Base-by-base conservation (phyloP, 1,140 invertebrate species). In the Propsilocerus akamusi region DNA sequence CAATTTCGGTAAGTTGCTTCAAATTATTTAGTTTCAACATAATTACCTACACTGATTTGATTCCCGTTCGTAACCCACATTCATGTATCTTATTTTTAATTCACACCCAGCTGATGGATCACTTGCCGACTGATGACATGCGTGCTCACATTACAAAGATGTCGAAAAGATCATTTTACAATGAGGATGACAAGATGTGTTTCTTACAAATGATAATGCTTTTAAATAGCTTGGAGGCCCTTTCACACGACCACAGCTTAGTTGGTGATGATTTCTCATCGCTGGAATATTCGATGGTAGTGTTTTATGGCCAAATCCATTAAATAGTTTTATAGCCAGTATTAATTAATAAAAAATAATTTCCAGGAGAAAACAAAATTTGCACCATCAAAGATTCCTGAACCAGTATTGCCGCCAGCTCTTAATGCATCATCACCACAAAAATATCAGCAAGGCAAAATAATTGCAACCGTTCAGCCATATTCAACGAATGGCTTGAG, bases 141-240 rank as follows among this genome's bases (percentile, higher is more conserved):
- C 59, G 61, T 30, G 53, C 55, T 20, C 58, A 58, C 2, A 48
- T 65, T 41, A 52, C 56, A 26, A 53, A 53, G 47, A 52, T 65
- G 32, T 46, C 62, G 20, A 53, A 56, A 24, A 56, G 57, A 28
- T 26, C 41, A 8, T 53, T 47, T 3, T 46, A 61, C 23, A 59
- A 62, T 49, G 68, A 67, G 26, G 70, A 72, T 50, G 72, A 75
- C 50, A 72, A 68, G 55, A 63, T 63, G 25, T 74, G 72, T 50
- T 60, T 76, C 56, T 71, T 73, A 55, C 72, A 75, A 54, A 61
- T 75, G 52, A 54, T 74, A 26, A 68, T 69, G 62, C 62, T 74
- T 55, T 60, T 75, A 47, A 72, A 74, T 53, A 72, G 72, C 55
- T 61, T 71, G 12, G 72, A 75, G 62, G 59, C 72, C 50, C 58